These are phyloP conservation scores for Melanotaenia boesemani DNA, from an alignment of 2,797 vertebrate genomes.

Conservation along the genomic window DNA sequence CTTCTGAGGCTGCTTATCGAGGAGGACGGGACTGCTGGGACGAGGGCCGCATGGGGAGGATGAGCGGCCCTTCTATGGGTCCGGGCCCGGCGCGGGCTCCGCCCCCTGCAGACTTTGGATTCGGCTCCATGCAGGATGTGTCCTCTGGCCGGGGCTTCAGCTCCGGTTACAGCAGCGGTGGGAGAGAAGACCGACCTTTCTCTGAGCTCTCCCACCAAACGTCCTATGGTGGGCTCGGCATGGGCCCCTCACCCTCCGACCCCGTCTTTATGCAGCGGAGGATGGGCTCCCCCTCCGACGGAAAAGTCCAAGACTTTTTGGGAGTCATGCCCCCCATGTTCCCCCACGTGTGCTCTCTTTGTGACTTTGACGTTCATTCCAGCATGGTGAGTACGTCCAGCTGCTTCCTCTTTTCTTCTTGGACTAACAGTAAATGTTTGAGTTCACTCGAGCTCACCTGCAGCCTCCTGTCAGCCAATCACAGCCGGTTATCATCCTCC, in stretches of 20 bases:
- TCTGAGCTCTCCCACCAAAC: conserved; percentile 78
- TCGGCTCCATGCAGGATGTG: conserved; percentile 72
- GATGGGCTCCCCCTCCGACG: conserved; percentile 79
- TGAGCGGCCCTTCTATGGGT: conserved; percentile 68
- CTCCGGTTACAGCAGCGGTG: conserved; percentile 46
- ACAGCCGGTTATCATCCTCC: conserved; percentile 23
- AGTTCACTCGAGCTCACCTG: conserved; percentile 24
- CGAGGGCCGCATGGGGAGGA: conserved; percentile 61
- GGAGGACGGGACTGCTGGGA: conserved; percentile 77
- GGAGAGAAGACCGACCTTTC: conserved; percentile 73
- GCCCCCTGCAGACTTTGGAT: conserved; percentile 76
- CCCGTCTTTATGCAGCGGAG: conserved; percentile 77
- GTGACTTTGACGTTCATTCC: conserved; percentile 86
- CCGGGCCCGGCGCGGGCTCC: conserved; percentile 63
- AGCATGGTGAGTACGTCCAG: conserved; percentile 83
- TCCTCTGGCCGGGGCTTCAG: conserved; percentile 65
- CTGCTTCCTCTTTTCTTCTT: conserved; percentile 55
- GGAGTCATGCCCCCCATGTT: conserved; percentile 82
- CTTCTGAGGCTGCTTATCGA: conserved; percentile 72
- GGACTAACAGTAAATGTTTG: conserved; percentile 59
- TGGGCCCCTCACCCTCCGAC: conserved; percentile 66
- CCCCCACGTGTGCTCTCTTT: conserved; percentile 86
- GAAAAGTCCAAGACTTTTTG: conserved; percentile 86
- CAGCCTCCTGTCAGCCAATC: conserved; percentile 40
- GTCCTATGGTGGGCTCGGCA: conserved; percentile 70